phyloP scores from a whole-genome alignment of 2,797 vertebrate species.

The Apodemus agrarius region DNA sequence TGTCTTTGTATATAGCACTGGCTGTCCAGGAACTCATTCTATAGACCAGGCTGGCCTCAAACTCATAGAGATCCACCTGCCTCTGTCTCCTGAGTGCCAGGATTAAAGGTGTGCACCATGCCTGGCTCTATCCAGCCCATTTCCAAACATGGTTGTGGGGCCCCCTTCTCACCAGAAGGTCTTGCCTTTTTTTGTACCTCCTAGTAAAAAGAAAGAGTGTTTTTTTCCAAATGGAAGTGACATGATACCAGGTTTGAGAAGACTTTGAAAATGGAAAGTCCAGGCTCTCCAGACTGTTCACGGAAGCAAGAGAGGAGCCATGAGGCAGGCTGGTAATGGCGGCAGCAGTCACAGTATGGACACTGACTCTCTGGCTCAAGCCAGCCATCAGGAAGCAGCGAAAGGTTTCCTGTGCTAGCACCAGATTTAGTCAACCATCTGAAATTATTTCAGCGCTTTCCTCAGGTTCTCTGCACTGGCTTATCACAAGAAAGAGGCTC shows the following conservation, averaged over 20 bases:
- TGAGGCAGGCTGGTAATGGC: fast-evolving
- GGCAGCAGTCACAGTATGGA: neutral
- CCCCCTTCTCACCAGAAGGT: neutral
- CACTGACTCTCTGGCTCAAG: no score
- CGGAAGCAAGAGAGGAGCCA: neutral
- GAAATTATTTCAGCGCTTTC: neutral
- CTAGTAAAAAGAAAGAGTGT: neutral
- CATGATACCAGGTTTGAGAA: neutral
- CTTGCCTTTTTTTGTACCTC: neutral
- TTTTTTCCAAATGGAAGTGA: neutral
- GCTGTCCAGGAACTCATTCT: neutral
- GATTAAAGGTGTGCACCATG: neutral
- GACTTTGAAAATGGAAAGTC: neutral
- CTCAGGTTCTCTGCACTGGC: neutral
- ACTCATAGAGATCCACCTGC: neutral
- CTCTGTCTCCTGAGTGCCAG: neutral
- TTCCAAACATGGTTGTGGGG: neutral
- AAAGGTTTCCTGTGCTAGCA: neutral
- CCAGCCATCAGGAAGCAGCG: neutral
- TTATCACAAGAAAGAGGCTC: neutral
- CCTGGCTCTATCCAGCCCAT: neutral
- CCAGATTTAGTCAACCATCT: neutral
- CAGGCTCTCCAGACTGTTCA: neutral
- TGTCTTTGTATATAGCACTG: neutral
- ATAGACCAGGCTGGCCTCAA: neutral